A percentile compares a stretch with the other conserved stretches of the same genome.
Conservation (phyloP, 2,797 vertebrate species). For the Melopsittacus undulatus region DNA sequence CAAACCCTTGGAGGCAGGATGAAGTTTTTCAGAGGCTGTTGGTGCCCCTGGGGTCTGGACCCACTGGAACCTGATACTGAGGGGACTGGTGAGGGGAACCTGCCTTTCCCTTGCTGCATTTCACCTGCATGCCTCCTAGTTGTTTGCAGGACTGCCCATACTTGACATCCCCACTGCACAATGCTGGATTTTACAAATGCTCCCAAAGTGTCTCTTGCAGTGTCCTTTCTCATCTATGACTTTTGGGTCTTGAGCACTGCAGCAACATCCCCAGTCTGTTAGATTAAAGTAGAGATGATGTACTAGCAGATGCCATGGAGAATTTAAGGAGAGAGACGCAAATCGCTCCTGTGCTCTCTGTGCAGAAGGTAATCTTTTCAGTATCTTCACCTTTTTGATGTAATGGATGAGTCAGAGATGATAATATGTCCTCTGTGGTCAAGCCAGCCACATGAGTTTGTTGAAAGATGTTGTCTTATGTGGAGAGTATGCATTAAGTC, state of each 20-base stretch:
- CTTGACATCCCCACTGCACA: fast-evolving
- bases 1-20: fast-evolving
- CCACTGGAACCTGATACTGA: fast-evolving
- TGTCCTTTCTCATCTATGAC: background rate
- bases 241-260: background rate
- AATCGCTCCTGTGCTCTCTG: background rate
- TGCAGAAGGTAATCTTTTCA: background rate
- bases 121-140: background rate
- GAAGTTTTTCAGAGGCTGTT: background rate
- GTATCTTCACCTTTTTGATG: background rate
- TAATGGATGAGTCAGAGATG: background rate
- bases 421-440: background rate
- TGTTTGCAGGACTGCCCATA: background rate
- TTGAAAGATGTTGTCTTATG: background rate
- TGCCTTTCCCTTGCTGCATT: background rate
- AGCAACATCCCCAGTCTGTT: background rate
- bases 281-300: background rate
- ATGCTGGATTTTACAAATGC: background rate
- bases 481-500: background rate
- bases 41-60: background rate
- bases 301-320: background rate
- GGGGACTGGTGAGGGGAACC: background rate
- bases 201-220: background rate
- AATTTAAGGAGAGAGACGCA: background rate
- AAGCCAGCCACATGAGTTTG: background rate